These are phyloP conservation scores for Natrix natrix DNA, from an alignment of 2,797 vertebrate species.

Conservation along the genomic window DNA sequence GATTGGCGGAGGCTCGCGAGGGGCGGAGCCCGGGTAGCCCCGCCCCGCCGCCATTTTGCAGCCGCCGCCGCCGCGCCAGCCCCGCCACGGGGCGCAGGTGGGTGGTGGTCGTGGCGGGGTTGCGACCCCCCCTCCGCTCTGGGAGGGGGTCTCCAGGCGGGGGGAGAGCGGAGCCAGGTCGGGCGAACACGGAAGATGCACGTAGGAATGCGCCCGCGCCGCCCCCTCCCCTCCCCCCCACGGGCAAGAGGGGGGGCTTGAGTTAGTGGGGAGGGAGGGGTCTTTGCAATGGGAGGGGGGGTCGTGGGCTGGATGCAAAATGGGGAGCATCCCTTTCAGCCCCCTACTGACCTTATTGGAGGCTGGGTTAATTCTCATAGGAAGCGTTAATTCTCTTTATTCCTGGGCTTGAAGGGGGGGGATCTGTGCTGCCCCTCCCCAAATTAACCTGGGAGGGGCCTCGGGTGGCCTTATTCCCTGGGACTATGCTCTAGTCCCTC, in stretches of 20 bases:
- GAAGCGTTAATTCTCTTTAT: background rate
- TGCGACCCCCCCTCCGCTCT: no score
- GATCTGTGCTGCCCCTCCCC: background rate
- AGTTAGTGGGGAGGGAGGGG: background rate
- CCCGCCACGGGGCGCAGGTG: background rate
- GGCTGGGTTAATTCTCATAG: background rate
- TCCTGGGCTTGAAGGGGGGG: background rate
- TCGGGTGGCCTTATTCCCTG: background rate
- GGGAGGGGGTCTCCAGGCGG: background rate
- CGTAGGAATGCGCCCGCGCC: background rate
- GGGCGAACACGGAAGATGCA: background rate
- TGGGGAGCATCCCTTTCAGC: no score
- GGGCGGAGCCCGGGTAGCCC: background rate
- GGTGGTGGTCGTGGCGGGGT: background rate
- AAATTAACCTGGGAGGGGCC: background rate
- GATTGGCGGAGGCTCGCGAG: background rate
- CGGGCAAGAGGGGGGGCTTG: background rate
- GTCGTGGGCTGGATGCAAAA: background rate
- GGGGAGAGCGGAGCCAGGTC: background rate
- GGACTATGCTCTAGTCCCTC: background rate
- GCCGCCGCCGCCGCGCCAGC: background rate
- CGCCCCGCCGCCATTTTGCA: background rate
- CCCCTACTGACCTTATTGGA: background rate
- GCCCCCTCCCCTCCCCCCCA: background rate
- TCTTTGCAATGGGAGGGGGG: no score